phyloP scores from a whole-genome alignment of 2,113 vertebrate species.

The Amphiprion ocellaris region DNA sequence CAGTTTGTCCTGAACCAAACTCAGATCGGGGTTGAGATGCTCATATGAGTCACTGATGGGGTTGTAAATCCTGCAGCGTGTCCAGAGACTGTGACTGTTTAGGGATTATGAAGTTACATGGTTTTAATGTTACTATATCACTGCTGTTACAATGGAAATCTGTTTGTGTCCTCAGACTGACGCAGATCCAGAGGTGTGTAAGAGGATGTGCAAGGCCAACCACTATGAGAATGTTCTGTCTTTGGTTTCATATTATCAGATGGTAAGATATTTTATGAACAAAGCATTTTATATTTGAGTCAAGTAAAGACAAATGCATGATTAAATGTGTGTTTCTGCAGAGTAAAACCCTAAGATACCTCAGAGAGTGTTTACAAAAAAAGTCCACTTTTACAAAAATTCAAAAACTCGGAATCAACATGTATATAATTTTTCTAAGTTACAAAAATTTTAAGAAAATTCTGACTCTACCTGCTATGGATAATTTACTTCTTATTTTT shows the following conservation, averaged over 20 bases:
- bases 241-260: conserved; percentile 97
- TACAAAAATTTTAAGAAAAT: no score
- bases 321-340: neutral
- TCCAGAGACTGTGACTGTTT: neutral
- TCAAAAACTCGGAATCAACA: no score
- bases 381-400: no score
- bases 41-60: conserved; percentile 24
- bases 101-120: conserved; percentile 17
- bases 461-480: no score
- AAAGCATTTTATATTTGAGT: neutral
- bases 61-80: conserved; percentile 5
- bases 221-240: conserved; percentile 92
- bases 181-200: conserved; percentile 97
- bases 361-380: no score
- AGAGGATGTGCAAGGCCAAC: conserved; percentile 95
- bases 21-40: conserved; percentile 7
- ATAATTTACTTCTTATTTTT: no score
- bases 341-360: no score
- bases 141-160: neutral
- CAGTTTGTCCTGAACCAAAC: conserved; percentile 17
- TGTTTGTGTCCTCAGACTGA: conserved; percentile 88
- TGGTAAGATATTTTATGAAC: conserved; percentile 84
- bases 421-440: no score
- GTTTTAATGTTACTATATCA: neutral
- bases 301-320: neutral